These are phyloP conservation scores for Sinocyclocheilus anshuiensis DNA, from an alignment of 2,113 vertebrate species.

Conservation along the genomic window DNA sequence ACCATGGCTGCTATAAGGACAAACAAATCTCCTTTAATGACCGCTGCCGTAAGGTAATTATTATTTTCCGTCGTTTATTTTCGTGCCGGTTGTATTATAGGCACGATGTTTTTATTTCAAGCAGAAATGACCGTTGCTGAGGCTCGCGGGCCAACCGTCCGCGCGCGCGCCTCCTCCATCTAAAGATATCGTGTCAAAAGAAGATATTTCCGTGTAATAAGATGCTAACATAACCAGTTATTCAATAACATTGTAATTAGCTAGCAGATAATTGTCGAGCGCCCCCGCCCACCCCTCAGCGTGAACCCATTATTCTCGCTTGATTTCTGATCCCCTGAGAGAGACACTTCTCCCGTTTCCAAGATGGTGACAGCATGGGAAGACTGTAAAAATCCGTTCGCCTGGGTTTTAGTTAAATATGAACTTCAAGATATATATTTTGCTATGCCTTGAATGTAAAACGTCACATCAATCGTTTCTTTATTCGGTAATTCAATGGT, in stretches of 20 bases:
- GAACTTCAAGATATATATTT: not conserved
- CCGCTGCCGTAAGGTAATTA: constrained; percentile 74
- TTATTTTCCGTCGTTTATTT: constrained; percentile 18
- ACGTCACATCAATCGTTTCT: not conserved
- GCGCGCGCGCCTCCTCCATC: not conserved
- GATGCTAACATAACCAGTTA: not conserved
- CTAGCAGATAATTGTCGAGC: not conserved
- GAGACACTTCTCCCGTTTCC: constrained; percentile 18
- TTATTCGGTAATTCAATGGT: not conserved
- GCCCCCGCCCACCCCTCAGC: not conserved
- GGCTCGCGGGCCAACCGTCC: not conserved
- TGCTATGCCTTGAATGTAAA: not conserved
- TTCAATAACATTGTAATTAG: not conserved
- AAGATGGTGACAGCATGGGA: constrained; percentile 17
- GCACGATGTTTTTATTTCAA: constrained; percentile 27
- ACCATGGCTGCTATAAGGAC: constrained; percentile 70
- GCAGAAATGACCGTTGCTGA: constrained; percentile 6
- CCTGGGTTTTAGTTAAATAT: not conserved
- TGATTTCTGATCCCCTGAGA: constrained; percentile 15
- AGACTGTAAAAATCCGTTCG: constrained; percentile 15
- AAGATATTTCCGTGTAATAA: not conserved
- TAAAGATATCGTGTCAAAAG: not conserved
- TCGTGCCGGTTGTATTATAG: not conserved
- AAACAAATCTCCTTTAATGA: constrained; percentile 66
- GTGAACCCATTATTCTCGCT: constrained; percentile 3